These are phyloP conservation scores for Penaeus indicus DNA, from an alignment of 1,140 invertebrate genomes.

Conservation along the genomic window DNA sequence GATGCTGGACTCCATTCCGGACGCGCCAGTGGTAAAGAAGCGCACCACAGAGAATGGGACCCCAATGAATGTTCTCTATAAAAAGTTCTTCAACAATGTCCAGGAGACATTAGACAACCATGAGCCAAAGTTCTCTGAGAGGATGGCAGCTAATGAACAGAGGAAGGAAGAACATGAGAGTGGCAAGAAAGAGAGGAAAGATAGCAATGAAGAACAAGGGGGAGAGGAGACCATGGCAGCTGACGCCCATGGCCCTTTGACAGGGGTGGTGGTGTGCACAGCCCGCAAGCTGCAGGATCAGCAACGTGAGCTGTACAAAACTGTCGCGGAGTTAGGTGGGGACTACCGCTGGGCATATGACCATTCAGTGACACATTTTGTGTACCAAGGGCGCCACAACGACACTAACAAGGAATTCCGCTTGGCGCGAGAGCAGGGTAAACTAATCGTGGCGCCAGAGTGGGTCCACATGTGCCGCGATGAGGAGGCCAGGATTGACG, in stretches of 20 bases:
- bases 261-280: constrained; percentile 70
- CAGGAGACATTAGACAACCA: constrained; percentile 59
- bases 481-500: constrained; percentile 70
- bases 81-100: constrained; percentile 66
- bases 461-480: constrained; percentile 72
- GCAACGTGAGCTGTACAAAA: constrained; percentile 70
- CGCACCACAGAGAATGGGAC: background rate
- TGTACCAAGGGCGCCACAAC: constrained; percentile 71
- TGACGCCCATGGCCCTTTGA: constrained; percentile 67
- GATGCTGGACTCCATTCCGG: constrained; percentile 49
- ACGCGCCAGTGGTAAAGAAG: constrained; percentile 2
- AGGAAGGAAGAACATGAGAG: background rate
- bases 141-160: background rate
- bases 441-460: constrained; percentile 72
- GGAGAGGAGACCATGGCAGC: constrained; percentile 10
- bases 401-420: constrained; percentile 71
- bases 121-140: background rate
- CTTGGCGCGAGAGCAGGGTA: constrained; percentile 70
- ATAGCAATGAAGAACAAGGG: background rate
- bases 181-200: constrained; percentile 17
- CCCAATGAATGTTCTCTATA: constrained; percentile 20
- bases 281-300: constrained; percentile 70
- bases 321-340: constrained; percentile 71
- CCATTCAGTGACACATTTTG: constrained; percentile 71
- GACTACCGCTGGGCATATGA: constrained; percentile 71